Evolutionary conservation across 2,888 invertebrate genomes (phyloP), one percentile per base, ranked within the genome.

Genomic region (Lepidonotus clava): DNA sequence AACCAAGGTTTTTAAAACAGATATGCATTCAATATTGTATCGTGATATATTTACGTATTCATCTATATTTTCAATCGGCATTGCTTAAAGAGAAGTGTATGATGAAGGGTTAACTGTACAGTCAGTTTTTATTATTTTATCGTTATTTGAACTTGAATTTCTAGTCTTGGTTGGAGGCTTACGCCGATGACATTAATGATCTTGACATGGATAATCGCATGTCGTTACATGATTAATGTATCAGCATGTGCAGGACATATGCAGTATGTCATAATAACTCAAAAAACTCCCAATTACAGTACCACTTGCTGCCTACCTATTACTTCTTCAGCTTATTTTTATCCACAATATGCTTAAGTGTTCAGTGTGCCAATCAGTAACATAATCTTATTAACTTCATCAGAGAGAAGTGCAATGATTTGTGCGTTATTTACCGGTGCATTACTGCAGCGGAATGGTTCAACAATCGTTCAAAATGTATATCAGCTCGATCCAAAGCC

Each of bases 131-230:
- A 61, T 36, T 38, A 34, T 71, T 71, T 71, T 71, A 18, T 71
- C 71, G 38, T 71, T 36, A n/a, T 71, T 71, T 71, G 34, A 71
- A 38, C 71, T 71, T 71, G 71, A 71, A 71, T 71, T 34, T 71
- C 71, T 71, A 71, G 71, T 71, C 71, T 71, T 71, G 66, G 71
- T 71, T 71, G 71, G 38, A 71, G 61, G 61, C 61, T 61, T 4
- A 61, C 1, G 61, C 61, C 61, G 24, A 28, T 61, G 61, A 61
- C 61, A n/a, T 28, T 61, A 24, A 11, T 1, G 24, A 61, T 61
- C 61, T 32, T 28, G 11, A 61, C 61, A 61, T 56, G 61, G 61
- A 61, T 11, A 71, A 71, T 5, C 46, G 34, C 71, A 71, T 38
- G 71, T 34, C n/a, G n/a, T n/a, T n/a, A n/a, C n/a, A n/a, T n/a